Base-by-base conservation (phyloP, 2,888 invertebrate species). In the Smittia sp. region DNA sequence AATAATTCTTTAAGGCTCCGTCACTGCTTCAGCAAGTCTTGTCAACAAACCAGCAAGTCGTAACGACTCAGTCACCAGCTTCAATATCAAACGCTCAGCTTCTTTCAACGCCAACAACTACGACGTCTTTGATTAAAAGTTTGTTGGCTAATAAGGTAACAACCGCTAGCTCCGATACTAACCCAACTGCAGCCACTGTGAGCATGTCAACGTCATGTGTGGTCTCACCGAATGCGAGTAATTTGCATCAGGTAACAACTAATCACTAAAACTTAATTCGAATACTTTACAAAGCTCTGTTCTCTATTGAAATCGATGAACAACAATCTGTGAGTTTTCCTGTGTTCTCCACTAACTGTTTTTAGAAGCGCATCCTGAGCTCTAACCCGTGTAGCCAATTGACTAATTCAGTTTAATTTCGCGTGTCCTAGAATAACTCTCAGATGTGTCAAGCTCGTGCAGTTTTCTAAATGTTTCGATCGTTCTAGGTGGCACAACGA, bases 61-160 rank as follows among this genome's bases (percentile, higher is more conserved):
- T 32, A n/a, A 22, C 75, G 11, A 73, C 68, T 1, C 46, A 65
- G 54, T 58, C 74, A 6, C 20, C 73, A 22, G 18, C 70, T 74
- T 77, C 79, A 75, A 79, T 79, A 75, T 80, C 82, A 75, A 81
- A 81, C 75, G 78, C 72, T 20, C 27, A 79, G 74, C 77, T 80
- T 75, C 77, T 79, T 76, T 75, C 76, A 41, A 20, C 72, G 15
- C 84, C 84, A 75, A 80, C 83, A 76, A 87, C 87, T 74, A 89
- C 88, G 79, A 91, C 93, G 72, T 93, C 94, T 75, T 86, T 96
- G 78, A 96, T 96, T 81, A 96, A 96, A 84, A 95, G 93, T 84
- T 87, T 97, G 77, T 85, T 97, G 82, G 96, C 96, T 78, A 94
- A 92, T 84, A 97, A 96, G 90, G 94, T 95, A 86, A 83, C 81